phyloP scores from a whole-genome alignment of 2,113 vertebrate genomes.

The Dryoscopus gambensis region DNA sequence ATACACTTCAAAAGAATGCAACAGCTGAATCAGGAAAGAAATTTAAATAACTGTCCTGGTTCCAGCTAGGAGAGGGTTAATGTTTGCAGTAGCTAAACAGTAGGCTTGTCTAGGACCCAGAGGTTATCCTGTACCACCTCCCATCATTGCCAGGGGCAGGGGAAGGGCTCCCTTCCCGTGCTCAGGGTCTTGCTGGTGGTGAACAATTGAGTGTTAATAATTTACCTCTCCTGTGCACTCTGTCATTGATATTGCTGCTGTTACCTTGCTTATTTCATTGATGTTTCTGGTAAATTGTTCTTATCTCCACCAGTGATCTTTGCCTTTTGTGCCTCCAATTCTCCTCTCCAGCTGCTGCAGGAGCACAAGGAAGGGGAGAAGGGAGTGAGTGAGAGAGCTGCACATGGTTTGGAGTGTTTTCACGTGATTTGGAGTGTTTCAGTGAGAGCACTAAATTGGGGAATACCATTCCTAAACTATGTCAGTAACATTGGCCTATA shows the following conservation, averaged over 20 bases:
- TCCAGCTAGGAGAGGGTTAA: background rate
- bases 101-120: background rate
- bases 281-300: background rate
- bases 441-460: background rate
- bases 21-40: background rate
- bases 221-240: background rate
- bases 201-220: background rate
- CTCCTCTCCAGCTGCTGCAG: background rate
- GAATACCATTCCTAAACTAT: background rate
- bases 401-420: background rate
- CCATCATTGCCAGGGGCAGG: background rate
- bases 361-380: background rate
- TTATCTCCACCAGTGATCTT: background rate
- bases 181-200: background rate
- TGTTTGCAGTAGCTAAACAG: background rate
- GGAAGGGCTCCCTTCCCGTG: background rate
- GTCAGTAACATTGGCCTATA: background rate
- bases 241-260: background rate
- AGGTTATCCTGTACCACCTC: background rate
- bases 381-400: background rate
- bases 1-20: background rate
- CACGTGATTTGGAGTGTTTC: fast-evolving
- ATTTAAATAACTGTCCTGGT: background rate
- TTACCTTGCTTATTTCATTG: background rate
- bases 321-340: background rate